Base-by-base conservation (phyloP, 1,140 invertebrate genomes). In the Ceratosolen solmsi region DNA sequence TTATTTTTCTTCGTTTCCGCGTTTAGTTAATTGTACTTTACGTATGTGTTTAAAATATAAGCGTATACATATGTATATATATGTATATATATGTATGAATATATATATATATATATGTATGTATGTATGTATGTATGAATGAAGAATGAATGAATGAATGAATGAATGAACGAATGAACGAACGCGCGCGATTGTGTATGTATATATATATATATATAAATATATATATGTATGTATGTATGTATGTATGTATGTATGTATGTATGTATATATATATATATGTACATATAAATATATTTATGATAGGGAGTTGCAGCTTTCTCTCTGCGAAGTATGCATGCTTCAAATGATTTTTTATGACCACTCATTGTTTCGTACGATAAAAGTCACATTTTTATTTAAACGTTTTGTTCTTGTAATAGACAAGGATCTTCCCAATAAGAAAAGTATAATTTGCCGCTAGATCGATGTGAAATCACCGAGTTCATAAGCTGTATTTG, bases 1-100 rank as follows among this genome's bases (percentile, higher is more conserved):
- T 91, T 90, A 91, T 91, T 90, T 87, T 80, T 84, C 79, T 84
- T 68, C 84, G 33, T 71, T 82, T 25, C 41, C 38, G 63, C 83
- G 83, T 80, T 63, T 86, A 86, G 82, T 84, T 86, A 87, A 74
- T 60, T 78, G 71, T 85, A 87, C 60, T 79, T 81, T 84, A 75
- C 63, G 51, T 75, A 84, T 84, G 72, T 56, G 41, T 72, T 60
- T 80, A 51, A n/a, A 70, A 60, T 51, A 51, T 49, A 27, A 38
- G 46, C 41, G 71, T 38, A 81, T 38, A 74, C 72, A 70, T 68
- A 65, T 51, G 20, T 46, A 46, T 54, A 65, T 30, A 38, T 74
- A 72, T 60, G 9, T n/a, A 38, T 38, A 79, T 83, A 73, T n/a
- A n/a, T n/a, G n/a, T n/a, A n/a, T n/a, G n/a, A n/a, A n/a, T n/a